Percentiles rank a stretch among this genome's conserved stretches.
These are phyloP conservation scores for Sialia sialis DNA, from an alignment of 2,113 vertebrate genomes.

Conservation along the genomic window DNA sequence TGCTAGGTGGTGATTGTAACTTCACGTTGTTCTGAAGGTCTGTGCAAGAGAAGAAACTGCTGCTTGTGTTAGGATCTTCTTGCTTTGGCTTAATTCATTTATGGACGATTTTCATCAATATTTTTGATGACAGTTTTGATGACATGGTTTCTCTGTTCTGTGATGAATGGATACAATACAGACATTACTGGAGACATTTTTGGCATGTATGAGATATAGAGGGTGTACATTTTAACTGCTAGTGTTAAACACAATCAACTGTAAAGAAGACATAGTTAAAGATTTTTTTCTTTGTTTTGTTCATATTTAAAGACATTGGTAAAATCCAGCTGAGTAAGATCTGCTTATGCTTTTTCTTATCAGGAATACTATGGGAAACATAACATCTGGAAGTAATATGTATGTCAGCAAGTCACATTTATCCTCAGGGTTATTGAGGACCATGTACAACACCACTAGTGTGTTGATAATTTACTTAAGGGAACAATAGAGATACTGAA, in stretches of 20 bases:
- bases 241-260: not conserved
- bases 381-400: conserved; percentile 85
- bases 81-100: not conserved
- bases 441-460: conserved; percentile 58
- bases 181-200: not conserved
- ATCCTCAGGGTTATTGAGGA: conserved; percentile 46
- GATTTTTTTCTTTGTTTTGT: not conserved
- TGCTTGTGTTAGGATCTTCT: not conserved
- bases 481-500: conserved; percentile 56
- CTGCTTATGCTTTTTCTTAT: conserved; percentile 83
- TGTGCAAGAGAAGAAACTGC: not conserved
- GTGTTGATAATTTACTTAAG: conserved; percentile 70
- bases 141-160: not conserved
- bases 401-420: conserved; percentile 47
- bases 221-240: not conserved
- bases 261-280: not conserved
- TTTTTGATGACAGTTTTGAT: not conserved
- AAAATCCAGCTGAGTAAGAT: conserved; percentile 71
- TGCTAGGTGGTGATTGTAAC: not conserved
- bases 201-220: not conserved
- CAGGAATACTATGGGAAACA: conserved; percentile 83
- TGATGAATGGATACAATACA: not conserved
- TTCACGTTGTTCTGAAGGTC: not conserved
- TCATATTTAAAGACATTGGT: not conserved
- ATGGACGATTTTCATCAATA: not conserved